Evolutionary conservation across 2,888 invertebrate species (phyloP), one percentile per base, ranked within the genome.

Genomic region (Ochropacha duplaris): DNA sequence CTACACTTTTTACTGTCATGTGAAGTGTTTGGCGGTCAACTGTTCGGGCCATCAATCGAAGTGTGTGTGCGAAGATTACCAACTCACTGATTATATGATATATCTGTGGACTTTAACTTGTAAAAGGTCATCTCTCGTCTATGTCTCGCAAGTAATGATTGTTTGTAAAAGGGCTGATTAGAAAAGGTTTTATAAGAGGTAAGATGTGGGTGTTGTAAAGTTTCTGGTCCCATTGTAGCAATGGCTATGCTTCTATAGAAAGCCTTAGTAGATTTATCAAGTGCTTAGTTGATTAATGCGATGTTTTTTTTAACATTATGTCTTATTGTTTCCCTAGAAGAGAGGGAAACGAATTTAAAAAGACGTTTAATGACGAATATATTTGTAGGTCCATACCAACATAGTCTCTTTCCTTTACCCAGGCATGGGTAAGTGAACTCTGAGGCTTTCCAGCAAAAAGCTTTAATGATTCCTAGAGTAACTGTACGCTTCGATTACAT

Each of bases 401-500:
- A 16, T 6, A 16, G 16, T 16, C 16, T 16, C 44, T 19, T 44
- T 6, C 16, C 44, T 44, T 44, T 16, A 44, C 44, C 44, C 44
- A 19, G 44, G 9, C 19, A 44, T 19, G 19, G 44, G 44, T 44
- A 44, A 44, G 44, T 44, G 44, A 19, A 44, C 44, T 44, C 44
- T 19, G 44, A 19, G 6, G 19, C 19, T 44, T n/a, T 44, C 16
- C 44, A 44, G 44, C 44, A 44, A 44, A 44, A n/a, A 44, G 19
- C 19, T 44, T 44, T 44, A 44, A 44, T 19, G 44, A 44, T 44
- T 44, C 44, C 19, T 2, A 19, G 44, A 44, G 19, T 44, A 44
- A 44, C 44, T 44, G 44, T 44, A 44, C 19, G 44, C n/a, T 44
- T 44, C 44, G 44, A 44, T 44, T 44, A 44, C 44, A 44, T 44